Evolutionary conservation across 2,888 invertebrate genomes (phyloP).

Genomic region (Chamaedrilus cognettii): DNA sequence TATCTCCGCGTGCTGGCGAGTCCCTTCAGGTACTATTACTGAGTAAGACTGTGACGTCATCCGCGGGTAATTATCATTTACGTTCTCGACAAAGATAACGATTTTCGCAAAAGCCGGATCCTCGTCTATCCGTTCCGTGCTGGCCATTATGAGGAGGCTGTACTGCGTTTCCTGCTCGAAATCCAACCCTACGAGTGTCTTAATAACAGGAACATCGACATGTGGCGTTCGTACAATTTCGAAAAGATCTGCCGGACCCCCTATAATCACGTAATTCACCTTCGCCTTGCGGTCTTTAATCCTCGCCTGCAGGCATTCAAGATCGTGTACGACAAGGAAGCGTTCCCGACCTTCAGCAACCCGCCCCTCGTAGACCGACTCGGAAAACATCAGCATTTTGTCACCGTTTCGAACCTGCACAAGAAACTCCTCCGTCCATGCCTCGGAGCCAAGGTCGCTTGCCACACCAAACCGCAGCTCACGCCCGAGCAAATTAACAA

Average conservation of each 20-base stretch:
- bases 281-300: slow-evolving; percentile 6
- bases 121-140: slow-evolving; percentile 59
- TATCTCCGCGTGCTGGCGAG: not conserved
- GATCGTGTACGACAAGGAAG: slow-evolving; percentile 21
- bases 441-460: slow-evolving; percentile 27
- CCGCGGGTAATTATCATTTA: slow-evolving; percentile 32
- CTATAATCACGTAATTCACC: slow-evolving; percentile 23
- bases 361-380: slow-evolving; percentile 29
- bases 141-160: slow-evolving; percentile 67
- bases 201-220: slow-evolving; percentile 31
- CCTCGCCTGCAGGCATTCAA: slow-evolving; percentile 25
- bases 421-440: slow-evolving; percentile 32
- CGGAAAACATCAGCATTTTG: slow-evolving; percentile 28
- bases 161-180: slow-evolving; percentile 75
- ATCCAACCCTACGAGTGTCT: slow-evolving; percentile 69
- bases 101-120: slow-evolving; percentile 68
- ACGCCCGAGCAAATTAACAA: slow-evolving; percentile 34
- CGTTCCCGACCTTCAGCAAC: slow-evolving; percentile 31
- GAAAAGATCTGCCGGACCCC: slow-evolving; percentile 26
- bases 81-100: slow-evolving; percentile 28
- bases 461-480: slow-evolving; percentile 32
- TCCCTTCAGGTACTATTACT: not conserved
- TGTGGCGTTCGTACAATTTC: slow-evolving; percentile 21
- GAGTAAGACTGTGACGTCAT: slow-evolving; percentile 26
- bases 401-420: slow-evolving; percentile 27